Conservation (phyloP, 2,113 vertebrate species). For the Maylandia zebra region DNA sequence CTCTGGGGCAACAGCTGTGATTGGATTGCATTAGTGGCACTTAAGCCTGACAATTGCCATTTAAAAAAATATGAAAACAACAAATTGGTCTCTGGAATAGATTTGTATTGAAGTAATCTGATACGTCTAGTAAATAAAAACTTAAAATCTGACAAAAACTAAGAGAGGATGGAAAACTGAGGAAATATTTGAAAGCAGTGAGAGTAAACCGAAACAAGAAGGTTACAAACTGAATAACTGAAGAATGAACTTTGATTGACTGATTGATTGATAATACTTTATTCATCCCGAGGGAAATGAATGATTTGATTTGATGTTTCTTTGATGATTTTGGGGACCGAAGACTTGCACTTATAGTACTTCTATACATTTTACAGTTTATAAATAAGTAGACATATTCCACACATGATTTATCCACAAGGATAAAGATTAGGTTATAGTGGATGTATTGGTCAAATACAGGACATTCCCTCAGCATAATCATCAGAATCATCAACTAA, state of each 20-base stretch:
- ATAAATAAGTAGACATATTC: neutral
- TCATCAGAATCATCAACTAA: neutral
- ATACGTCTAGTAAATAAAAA: neutral
- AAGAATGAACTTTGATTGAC: neutral
- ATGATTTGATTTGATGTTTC: neutral
- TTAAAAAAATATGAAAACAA: neutral
- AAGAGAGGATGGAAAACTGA: neutral
- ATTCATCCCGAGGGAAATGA: neutral
- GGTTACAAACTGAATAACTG: neutral
- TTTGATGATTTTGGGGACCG: neutral
- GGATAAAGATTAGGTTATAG: neutral
- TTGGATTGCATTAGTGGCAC: neutral
- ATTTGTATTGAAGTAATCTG: neutral
- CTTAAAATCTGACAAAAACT: neutral
- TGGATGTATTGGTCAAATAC: neutral
- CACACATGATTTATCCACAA: neutral
- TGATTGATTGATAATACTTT: neutral
- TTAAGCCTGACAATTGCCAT: neutral
- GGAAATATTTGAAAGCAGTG: neutral
- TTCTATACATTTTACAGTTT: neutral
- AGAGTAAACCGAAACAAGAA: neutral
- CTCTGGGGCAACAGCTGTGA: neutral
- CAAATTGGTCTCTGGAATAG: neutral
- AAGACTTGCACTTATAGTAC: neutral
- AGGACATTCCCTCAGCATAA: neutral